Percentiles rank a stretch among this genome's conserved stretches.
These are phyloP conservation scores for Percina caprodes DNA, from an alignment of 2,113 vertebrate species.

Conservation along the genomic window DNA sequence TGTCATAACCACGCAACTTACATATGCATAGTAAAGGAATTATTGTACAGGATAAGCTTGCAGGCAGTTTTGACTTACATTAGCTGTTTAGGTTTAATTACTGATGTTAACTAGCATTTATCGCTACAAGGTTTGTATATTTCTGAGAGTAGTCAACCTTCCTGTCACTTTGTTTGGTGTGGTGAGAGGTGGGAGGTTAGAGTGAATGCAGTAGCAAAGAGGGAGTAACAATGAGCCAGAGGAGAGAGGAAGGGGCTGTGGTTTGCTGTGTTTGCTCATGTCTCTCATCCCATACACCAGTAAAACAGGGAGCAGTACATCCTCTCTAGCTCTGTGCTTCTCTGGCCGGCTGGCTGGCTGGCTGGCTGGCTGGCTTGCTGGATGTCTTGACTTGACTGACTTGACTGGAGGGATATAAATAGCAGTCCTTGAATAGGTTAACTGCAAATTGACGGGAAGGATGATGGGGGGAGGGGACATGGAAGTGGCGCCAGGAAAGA, in stretches of 20 bases:
- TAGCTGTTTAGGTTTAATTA: too few relatives aligned
- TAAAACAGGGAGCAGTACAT: conserved; percentile 66
- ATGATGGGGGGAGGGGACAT: conserved; percentile 51
- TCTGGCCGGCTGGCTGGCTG: conserved; percentile 68
- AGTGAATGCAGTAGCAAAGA: conserved; percentile 37
- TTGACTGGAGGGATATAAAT: conserved; percentile 82
- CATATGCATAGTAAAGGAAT: too few relatives aligned
- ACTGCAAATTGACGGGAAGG: conserved; percentile 69
- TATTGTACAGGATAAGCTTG: too few relatives aligned
- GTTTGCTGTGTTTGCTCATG: conserved; percentile 43
- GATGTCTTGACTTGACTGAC: conserved; percentile 74
- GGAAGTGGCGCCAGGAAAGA: conserved; percentile 78
- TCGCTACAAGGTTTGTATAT: conserved; percentile 68
- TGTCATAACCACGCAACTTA: too few relatives aligned
- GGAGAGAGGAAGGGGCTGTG: conserved; percentile 39
- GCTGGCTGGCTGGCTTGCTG: conserved; percentile 36
- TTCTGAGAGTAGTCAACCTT: conserved; percentile 68
- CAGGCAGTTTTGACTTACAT: too few relatives aligned
- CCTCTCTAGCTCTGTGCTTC: conserved; percentile 56
- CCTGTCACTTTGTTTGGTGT: conserved; percentile 68
- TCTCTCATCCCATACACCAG: conserved; percentile 58
- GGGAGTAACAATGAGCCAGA: conserved; percentile 51
- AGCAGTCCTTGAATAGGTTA: conserved; percentile 82
- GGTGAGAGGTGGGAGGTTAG: conserved; percentile 50
- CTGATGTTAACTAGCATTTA: too few relatives aligned